phyloP scores from a whole-genome alignment of 2,797 vertebrate species.

The Falco cherrug region DNA sequence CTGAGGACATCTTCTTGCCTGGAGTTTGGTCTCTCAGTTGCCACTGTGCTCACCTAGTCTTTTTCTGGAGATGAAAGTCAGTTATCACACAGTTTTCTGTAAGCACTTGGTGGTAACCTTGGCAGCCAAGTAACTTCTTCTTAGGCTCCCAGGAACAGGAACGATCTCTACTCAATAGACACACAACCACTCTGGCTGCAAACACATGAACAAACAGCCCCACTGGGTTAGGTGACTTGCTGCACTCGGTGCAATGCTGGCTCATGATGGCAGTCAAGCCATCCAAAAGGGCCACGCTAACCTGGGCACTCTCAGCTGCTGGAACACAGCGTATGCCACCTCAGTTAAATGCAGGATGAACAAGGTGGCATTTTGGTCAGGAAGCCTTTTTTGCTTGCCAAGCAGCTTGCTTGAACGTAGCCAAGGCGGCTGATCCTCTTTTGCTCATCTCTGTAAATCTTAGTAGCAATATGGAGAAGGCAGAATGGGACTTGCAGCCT shows the following conservation, averaged over 20 bases:
- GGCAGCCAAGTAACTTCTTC: background rate
- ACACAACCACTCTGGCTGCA: background rate
- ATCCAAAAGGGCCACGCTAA: background rate
- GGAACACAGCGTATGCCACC: fast-evolving
- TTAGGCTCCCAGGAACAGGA: background rate
- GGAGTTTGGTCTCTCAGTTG: background rate
- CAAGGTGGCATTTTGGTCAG: background rate
- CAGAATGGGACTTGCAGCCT: background rate
- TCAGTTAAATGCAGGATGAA: background rate
- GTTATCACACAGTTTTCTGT: background rate
- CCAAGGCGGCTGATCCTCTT: background rate
- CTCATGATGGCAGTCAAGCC: background rate
- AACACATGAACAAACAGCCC: background rate
- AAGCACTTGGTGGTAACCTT: background rate
- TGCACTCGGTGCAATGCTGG: background rate
- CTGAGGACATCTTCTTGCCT: background rate
- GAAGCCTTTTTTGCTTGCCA: background rate
- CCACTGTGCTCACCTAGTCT: background rate
- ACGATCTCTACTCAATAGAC: background rate
- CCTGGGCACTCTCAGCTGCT: background rate
- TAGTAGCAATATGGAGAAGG: background rate
- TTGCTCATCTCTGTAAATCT: background rate
- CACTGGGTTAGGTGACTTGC: background rate
- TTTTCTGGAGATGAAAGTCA: background rate
- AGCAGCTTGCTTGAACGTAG: background rate